Evolutionary conservation across 2,113 vertebrate genomes (phyloP).

Genomic region (Psophia crepitans): DNA sequence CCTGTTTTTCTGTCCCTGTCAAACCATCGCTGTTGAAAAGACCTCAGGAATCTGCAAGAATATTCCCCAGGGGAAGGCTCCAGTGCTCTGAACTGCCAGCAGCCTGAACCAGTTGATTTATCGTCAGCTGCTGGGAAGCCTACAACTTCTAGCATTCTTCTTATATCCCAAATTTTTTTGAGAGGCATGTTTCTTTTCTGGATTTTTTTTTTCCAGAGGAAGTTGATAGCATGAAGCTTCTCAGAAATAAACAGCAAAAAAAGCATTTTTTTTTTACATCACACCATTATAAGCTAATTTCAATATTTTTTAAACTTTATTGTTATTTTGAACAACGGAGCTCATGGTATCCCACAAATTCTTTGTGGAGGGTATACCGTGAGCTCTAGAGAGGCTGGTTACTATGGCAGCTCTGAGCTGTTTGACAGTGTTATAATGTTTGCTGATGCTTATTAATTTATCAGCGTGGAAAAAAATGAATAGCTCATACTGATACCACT

Average conservation of each 20-base stretch:
- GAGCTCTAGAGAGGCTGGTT: not conserved
- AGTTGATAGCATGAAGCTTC: not conserved
- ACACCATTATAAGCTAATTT: not conserved
- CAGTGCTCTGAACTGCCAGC: not conserved
- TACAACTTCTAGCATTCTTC: not conserved
- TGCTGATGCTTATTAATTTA: constrained; percentile 67
- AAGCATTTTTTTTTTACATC: not conserved
- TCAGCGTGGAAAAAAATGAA: constrained; percentile 38
- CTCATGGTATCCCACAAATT: not conserved
- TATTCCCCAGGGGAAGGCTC: not conserved
- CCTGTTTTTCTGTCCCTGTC: not conserved
- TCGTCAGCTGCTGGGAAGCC: not conserved
- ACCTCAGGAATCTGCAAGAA: not conserved
- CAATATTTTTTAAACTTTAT: not conserved
- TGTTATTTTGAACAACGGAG: not conserved
- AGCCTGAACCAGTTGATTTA: constrained; percentile 5
- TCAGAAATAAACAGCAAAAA: not conserved
- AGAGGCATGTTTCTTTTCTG: not conserved
- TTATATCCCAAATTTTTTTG: not conserved
- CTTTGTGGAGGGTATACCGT: not conserved
- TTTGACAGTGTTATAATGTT: constrained; percentile 36
- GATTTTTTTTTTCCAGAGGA: not conserved
- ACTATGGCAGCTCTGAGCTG: constrained; percentile 52
- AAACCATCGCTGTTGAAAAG: not conserved
- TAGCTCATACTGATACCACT: constrained; percentile 4